Evolutionary conservation across 1,140 invertebrate genomes (phyloP).

Genomic region (Drosophila albomicans): DNA sequence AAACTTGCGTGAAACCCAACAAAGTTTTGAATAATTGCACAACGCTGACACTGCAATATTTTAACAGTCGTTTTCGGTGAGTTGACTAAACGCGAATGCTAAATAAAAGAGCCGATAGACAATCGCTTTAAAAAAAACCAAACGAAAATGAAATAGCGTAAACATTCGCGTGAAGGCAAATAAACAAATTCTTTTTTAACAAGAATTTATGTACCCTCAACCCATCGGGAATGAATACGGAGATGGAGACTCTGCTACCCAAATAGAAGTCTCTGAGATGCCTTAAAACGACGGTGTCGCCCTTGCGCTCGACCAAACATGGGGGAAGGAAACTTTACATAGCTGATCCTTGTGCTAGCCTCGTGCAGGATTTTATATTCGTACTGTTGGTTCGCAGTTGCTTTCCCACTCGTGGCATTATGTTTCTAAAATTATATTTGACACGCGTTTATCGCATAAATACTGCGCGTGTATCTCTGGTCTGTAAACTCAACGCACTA

Average conservation of each 20-base stretch:
- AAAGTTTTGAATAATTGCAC: slow-evolving; percentile 56
- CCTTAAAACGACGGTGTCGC: slow-evolving; percentile 4
- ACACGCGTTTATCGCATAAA: slow-evolving; percentile 58
- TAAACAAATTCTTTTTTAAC: slow-evolving; percentile 21
- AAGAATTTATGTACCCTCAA: slow-evolving; percentile 10
- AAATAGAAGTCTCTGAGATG: slow-evolving; percentile 8
- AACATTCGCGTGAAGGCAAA: slow-evolving; percentile 10
- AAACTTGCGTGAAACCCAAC: slow-evolving; percentile 6
- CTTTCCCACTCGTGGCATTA: slow-evolving; percentile 33
- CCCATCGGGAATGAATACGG: background rate
- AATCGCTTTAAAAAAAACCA: slow-evolving; percentile 11
- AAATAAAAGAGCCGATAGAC: slow-evolving; percentile 24
- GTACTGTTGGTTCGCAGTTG: slow-evolving; percentile 7
- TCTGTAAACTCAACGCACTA: slow-evolving; percentile 21
- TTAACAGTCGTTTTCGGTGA: slow-evolving; percentile 13
- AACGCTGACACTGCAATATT: slow-evolving; percentile 58
- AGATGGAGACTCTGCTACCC: background rate
- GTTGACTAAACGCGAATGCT: background rate
- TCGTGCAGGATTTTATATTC: slow-evolving; percentile 37
- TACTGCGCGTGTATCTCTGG: slow-evolving; percentile 43
- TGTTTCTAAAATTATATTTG: slow-evolving; percentile 52
- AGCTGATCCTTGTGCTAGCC: slow-evolving; percentile 7
- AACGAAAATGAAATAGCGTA: background rate
- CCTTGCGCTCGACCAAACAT: background rate
- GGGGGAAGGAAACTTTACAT: slow-evolving; percentile 14